Conservation (phyloP, 2,797 vertebrate species). For the Enteromius argenteus region DNA sequence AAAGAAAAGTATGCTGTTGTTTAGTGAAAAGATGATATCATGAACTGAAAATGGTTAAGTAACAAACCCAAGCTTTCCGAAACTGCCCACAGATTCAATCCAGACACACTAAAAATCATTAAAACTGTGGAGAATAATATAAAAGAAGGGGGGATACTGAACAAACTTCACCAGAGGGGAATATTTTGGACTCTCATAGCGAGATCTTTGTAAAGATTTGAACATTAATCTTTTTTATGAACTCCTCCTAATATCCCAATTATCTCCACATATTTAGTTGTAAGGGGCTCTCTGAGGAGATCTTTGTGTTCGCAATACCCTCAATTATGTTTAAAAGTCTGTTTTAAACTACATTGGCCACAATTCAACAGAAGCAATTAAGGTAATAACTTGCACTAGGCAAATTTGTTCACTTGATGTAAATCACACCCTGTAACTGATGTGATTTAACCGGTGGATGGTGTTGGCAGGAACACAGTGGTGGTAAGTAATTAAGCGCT, state of each 20-base stretch:
- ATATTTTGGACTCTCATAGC: conserved; percentile 4
- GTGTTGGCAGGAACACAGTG: background rate
- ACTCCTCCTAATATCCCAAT: background rate
- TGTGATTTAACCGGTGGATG: conserved; percentile 2
- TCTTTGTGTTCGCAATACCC: background rate
- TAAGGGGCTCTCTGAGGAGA: background rate
- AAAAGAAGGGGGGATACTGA: background rate
- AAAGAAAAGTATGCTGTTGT: background rate
- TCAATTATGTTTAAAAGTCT: background rate
- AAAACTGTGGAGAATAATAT: background rate
- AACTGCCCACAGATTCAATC: background rate
- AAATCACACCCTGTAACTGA: conserved; percentile 11
- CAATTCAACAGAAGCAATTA: conserved; percentile 18
- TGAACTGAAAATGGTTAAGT: background rate
- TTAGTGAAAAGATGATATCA: background rate
- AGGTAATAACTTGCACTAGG: conserved; percentile 1
- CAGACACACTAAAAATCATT: conserved; percentile 14
- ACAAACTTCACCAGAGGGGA: background rate
- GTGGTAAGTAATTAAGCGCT: conserved; percentile 8
- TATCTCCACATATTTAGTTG: background rate
- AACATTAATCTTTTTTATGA: background rate
- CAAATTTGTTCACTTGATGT: conserved; percentile 3
- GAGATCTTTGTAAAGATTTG: background rate
- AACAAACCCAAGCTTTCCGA: background rate
- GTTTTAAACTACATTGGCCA: conserved; percentile 37